Evolutionary conservation across 35 echinoderm and acorn worm species (phyloP).

Genomic region (Amphiura filiformis): DNA sequence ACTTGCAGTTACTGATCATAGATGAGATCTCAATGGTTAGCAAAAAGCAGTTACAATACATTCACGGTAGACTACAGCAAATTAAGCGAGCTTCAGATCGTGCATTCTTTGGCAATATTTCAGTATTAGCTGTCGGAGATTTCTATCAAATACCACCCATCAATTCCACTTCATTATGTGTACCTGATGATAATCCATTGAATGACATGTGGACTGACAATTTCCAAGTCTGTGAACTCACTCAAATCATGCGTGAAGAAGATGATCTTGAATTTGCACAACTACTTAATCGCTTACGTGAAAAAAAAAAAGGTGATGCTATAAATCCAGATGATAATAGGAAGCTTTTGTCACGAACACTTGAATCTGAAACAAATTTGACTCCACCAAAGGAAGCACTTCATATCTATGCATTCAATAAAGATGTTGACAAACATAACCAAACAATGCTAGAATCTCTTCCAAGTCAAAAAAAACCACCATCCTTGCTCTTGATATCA

Average conservation of each 20-base stretch:
- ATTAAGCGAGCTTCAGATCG: slow-evolving; percentile 6
- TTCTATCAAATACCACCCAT: slow-evolving; percentile 52
- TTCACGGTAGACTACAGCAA: slow-evolving; percentile 44
- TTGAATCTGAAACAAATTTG: background rate
- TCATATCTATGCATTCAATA: slow-evolving; percentile 13
- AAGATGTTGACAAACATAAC: background rate
- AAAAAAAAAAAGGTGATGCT: background rate
- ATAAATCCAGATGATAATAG: background rate
- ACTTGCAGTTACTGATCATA: slow-evolving; percentile 54
- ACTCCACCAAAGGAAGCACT: slow-evolving; percentile 15
- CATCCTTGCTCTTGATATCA: background rate
- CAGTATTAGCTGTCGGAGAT: slow-evolving; percentile 55
- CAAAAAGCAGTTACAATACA: slow-evolving; percentile 32
- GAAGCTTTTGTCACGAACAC: background rate
- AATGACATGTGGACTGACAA: slow-evolving; percentile 31
- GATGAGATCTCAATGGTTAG: slow-evolving; percentile 79
- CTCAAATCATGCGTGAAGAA: slow-evolving; percentile 13
- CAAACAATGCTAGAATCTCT: background rate
- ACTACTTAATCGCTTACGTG: slow-evolving; percentile 28
- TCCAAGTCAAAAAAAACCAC: slow-evolving; percentile 6
- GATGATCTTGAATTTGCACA: slow-evolving; percentile 43
- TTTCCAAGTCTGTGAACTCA: slow-evolving; percentile 37
- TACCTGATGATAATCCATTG: background rate
- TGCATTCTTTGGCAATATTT: slow-evolving; percentile 48
- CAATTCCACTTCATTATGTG: background rate